phyloP scores from a whole-genome alignment of 1,140 invertebrate species.

The Bombus terrestris region DNA sequence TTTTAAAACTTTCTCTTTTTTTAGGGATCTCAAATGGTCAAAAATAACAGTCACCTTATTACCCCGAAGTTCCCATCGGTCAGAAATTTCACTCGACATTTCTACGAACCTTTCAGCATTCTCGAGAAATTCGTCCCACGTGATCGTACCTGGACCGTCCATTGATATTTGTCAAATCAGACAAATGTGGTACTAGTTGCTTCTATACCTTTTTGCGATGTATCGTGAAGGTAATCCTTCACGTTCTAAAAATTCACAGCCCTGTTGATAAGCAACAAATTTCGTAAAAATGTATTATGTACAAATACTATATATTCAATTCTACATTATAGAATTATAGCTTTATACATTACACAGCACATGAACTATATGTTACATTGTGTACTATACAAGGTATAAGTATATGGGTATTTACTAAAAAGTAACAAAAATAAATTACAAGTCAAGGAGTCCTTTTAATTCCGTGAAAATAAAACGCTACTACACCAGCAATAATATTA shows the following conservation, averaged over 20 bases:
- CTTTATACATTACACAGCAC: background rate
- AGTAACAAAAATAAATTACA: background rate
- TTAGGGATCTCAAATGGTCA: background rate
- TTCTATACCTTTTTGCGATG: background rate
- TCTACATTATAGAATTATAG: background rate
- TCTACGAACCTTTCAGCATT: slow-evolving; percentile 73
- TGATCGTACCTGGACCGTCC: slow-evolving; percentile 79
- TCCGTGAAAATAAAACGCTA: no score
- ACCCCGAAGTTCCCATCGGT: slow-evolving; percentile 77
- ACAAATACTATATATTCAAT: background rate
- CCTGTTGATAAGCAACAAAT: background rate
- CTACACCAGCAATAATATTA: background rate
- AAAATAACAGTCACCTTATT: slow-evolving; percentile 70
- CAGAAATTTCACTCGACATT: slow-evolving; percentile 73
- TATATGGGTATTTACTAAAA: background rate
- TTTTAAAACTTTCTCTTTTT: background rate
- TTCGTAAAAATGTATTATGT: background rate
- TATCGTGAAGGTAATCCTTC: background rate
- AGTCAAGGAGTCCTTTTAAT: no score
- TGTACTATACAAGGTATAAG: background rate
- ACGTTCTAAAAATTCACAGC: background rate
- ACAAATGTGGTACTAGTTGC: background rate
- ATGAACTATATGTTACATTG: background rate
- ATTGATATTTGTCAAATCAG: slow-evolving; percentile 54
- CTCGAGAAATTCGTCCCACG: slow-evolving; percentile 79